Evolutionary conservation across 2,797 vertebrate genomes (phyloP).

Genomic region (Pantherophis alleghaniensis): DNA sequence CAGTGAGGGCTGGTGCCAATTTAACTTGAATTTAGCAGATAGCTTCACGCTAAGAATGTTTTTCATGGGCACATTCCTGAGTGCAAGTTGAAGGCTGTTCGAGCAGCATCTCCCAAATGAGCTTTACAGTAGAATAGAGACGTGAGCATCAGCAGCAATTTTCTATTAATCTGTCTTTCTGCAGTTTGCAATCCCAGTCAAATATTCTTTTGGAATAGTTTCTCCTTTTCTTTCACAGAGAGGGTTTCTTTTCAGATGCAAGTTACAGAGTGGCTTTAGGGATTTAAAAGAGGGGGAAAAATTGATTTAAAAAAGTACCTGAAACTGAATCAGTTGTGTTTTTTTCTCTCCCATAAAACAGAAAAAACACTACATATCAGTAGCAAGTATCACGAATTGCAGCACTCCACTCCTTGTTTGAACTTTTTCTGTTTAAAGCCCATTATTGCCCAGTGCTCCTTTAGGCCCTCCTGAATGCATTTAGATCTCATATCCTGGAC

Average conservation of each 20-base stretch:
- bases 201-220: slow-evolving; percentile 30
- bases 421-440: slow-evolving; percentile 42
- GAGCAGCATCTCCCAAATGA: not conserved
- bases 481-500: not conserved
- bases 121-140: slow-evolving; percentile 33
- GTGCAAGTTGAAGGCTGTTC: not conserved
- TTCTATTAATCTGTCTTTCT: not conserved
- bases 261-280: slow-evolving; percentile 30
- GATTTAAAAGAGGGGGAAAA: not conserved
- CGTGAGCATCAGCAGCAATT: slow-evolving; percentile 29
- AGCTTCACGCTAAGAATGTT: not conserved
- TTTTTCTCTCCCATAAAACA: not conserved
- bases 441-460: slow-evolving; percentile 33
- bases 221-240: slow-evolving; percentile 25
- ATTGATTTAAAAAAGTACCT: not conserved
- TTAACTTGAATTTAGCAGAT: not conserved
- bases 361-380: not conserved
- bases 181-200: not conserved
- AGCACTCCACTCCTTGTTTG: not conserved
- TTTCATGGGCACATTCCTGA: not conserved
- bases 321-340: not conserved
- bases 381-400: not conserved
- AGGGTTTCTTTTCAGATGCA: slow-evolving; percentile 3
- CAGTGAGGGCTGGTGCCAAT: not conserved
- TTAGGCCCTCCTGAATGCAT: slow-evolving; percentile 33